Percentiles rank a stretch among this genome's conserved stretches.
These are phyloP conservation scores for Frankliniella intonsa DNA, from an alignment of 2,888 invertebrate genomes.

Conservation along the genomic window DNA sequence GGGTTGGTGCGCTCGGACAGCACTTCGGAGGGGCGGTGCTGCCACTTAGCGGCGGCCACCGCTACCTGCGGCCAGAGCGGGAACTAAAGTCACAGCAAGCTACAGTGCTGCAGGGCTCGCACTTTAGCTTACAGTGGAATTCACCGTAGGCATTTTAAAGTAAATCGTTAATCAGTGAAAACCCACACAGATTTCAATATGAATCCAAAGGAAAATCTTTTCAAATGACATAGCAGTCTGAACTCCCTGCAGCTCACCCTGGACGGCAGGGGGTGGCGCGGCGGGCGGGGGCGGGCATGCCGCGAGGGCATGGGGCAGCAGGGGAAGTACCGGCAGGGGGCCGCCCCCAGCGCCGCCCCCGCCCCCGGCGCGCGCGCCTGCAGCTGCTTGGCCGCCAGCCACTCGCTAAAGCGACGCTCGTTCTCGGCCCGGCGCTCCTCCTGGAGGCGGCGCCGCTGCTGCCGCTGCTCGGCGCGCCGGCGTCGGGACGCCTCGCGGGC, in stretches of 20 bases:
- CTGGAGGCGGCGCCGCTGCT: neutral
- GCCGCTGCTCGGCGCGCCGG: slow-evolving; percentile 11
- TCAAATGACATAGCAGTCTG: no score
- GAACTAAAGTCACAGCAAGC: neutral
- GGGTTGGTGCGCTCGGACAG: neutral
- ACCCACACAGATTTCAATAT: no score
- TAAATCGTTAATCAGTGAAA: no score
- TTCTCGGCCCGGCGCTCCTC: neutral
- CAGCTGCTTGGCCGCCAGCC: neutral
- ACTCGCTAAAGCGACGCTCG: neutral
- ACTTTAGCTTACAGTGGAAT: neutral
- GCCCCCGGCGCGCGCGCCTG: neutral
- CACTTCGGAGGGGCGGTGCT: neutral
- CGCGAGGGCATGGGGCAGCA: neutral
- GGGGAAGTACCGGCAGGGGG: slow-evolving; percentile 6
- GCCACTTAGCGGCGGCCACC: neutral
- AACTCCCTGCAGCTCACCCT: neutral
- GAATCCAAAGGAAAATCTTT: no score
- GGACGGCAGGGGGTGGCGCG: neutral
- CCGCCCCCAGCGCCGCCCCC: neutral
- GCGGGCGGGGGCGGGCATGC: neutral
- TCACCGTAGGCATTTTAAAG: no score
- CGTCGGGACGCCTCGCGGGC: neutral
- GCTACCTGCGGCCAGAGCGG: neutral
- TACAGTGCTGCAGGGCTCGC: neutral